phyloP scores from a whole-genome alignment of 2,113 vertebrate genomes.

The Tenrec ecaudatus region DNA sequence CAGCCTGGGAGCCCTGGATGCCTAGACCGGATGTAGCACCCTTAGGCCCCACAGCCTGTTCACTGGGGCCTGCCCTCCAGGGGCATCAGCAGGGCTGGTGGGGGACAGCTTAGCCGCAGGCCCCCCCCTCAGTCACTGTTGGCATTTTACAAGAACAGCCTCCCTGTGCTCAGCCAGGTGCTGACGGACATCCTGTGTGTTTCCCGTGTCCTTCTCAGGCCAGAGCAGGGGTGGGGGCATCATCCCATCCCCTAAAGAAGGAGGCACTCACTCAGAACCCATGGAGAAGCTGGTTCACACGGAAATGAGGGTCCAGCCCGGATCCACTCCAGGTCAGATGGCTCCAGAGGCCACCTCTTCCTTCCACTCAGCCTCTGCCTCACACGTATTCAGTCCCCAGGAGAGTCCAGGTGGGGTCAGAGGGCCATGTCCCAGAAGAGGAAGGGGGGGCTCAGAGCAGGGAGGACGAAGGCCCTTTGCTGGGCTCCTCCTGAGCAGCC shows the following conservation, averaged over 20 bases:
- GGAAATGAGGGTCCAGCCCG: not conserved
- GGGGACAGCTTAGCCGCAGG: not conserved
- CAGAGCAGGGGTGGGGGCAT: not conserved
- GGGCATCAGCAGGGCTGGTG: accelerated
- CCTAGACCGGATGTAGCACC: not conserved
- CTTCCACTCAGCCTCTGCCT: not conserved
- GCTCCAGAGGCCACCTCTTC: not conserved
- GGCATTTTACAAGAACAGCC: not conserved
- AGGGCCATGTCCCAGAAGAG: no score
- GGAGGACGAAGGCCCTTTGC: not conserved
- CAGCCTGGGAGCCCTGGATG: not conserved
- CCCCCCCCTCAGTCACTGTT: not conserved
- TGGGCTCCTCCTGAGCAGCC: not conserved
- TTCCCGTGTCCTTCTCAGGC: not conserved
- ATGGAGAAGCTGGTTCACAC: not conserved
- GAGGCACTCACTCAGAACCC: not conserved
- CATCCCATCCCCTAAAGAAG: not conserved
- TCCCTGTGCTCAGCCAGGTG: not conserved
- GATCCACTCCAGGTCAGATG: not conserved
- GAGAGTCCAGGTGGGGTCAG: accelerated
- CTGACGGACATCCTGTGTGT: not conserved
- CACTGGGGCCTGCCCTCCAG: not conserved
- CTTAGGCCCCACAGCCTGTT: not conserved
- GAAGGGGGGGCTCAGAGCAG: not conserved
- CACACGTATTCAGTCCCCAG: accelerated